These are phyloP conservation scores for Xylocampa areola DNA, from an alignment of 2,888 invertebrate species.

Conservation along the genomic window DNA sequence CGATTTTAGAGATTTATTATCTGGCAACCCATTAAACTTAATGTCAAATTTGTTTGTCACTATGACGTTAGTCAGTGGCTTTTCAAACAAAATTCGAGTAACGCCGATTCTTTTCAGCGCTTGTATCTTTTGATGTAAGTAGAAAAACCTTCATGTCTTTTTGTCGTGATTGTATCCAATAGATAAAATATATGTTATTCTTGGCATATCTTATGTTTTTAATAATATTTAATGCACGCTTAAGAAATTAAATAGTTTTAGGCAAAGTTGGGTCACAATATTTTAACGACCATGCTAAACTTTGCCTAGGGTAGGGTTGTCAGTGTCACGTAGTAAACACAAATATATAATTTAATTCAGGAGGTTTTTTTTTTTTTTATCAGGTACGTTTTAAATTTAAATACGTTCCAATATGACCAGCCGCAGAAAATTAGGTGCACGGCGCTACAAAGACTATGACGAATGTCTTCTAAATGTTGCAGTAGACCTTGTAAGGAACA, in stretches of 20 bases:
- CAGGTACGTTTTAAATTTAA: too few relatives aligned
- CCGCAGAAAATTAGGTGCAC: slow-evolving; percentile 8
- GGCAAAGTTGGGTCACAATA: slow-evolving; percentile 1
- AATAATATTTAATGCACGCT: slow-evolving; percentile 10
- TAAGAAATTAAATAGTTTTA: background rate
- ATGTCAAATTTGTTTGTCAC: background rate
- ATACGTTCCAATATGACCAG: slow-evolving; percentile 9
- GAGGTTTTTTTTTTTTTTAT: slow-evolving; percentile 8
- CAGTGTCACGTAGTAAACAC: background rate
- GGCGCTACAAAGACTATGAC: slow-evolving; percentile 13
- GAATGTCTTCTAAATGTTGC: slow-evolving; percentile 6
- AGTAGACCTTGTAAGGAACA: slow-evolving; percentile 10
- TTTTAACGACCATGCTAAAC: background rate
- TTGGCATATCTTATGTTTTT: slow-evolving; percentile 7
- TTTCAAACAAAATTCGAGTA: background rate
- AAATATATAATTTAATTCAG: background rate
- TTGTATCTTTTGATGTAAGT: background rate
- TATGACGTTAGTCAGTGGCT: background rate
- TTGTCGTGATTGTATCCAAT: too few relatives aligned
- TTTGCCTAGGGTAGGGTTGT: slow-evolving; percentile 1
- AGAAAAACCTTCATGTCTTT: background rate
- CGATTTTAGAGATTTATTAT: too few relatives aligned
- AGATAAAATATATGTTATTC: background rate
- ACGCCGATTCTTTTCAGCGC: background rate
- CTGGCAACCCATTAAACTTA: too few relatives aligned